phyloP scores from a whole-genome alignment of 2,797 vertebrate genomes.

The Lacerta agilis region DNA sequence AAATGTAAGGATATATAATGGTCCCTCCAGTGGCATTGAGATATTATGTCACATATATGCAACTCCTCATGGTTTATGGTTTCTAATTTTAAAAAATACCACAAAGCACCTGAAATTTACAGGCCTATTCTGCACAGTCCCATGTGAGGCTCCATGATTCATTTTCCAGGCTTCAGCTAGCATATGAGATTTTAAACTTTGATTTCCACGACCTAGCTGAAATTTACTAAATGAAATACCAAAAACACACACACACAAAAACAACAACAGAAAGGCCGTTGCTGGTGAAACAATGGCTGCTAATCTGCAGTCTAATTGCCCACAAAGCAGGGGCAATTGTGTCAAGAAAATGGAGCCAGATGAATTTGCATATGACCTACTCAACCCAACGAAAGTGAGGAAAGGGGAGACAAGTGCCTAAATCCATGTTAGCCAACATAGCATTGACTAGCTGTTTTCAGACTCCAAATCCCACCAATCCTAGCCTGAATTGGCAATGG shows the following conservation, averaged over 20 bases:
- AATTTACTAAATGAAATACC: not conserved
- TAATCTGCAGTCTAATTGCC: not conserved
- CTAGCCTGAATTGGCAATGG: too few species aligned
- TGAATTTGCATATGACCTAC: not conserved
- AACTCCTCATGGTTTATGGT: not conserved
- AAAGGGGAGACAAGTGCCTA: not conserved
- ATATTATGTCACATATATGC: not conserved
- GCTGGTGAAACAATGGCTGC: conserved; percentile 9
- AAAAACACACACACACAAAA: not conserved
- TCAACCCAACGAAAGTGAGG: not conserved
- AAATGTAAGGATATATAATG: not conserved
- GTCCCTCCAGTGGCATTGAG: not conserved
- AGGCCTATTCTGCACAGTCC: not conserved
- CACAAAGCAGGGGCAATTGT: conserved; percentile 11
- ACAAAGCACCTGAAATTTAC: not conserved
- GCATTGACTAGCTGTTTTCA: too few species aligned
- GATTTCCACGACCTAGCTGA: not conserved
- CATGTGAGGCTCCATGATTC: not conserved
- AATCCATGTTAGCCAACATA: too few species aligned
- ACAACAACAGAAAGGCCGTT: not conserved
- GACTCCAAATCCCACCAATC: too few species aligned
- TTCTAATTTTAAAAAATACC: not conserved
- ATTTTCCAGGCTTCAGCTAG: not conserved
- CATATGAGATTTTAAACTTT: not conserved
- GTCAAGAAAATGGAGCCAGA: conserved; percentile 30